phyloP scores from a whole-genome alignment of 2,797 vertebrate genomes.

The Gorsachius magnificus region DNA sequence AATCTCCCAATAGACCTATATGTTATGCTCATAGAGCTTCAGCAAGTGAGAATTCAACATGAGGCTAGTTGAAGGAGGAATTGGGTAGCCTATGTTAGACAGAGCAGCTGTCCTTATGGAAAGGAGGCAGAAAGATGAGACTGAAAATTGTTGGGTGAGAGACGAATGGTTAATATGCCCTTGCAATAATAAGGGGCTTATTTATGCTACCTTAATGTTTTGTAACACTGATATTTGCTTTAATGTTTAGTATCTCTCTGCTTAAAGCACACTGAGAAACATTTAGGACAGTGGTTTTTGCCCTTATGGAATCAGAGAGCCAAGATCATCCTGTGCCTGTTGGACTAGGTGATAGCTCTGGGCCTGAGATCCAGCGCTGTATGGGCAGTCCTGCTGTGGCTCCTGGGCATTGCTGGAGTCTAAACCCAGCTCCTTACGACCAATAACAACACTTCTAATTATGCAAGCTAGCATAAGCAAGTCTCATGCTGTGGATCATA shows the following conservation, averaged over 20 bases:
- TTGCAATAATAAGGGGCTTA: not conserved
- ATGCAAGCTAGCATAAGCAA: not conserved
- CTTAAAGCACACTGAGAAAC: not conserved
- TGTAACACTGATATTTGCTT: not conserved
- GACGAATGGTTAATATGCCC: not conserved
- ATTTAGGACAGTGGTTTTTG: not conserved
- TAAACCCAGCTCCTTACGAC: not conserved
- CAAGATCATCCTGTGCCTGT: not conserved
- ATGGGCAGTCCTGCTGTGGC: not conserved
- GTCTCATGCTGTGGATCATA: not conserved
- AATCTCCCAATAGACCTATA: not conserved
- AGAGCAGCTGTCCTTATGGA: not conserved
- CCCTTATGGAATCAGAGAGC: fast-evolving
- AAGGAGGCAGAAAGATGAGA: not conserved
- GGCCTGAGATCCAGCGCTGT: fast-evolving
- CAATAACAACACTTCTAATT: not conserved
- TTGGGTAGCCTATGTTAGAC: not conserved
- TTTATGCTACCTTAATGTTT: not conserved
- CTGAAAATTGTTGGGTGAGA: not conserved
- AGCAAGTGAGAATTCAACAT: not conserved
- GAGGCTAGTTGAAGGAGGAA: not conserved
- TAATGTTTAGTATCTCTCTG: not conserved
- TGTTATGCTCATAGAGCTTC: fast-evolving
- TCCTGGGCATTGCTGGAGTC: not conserved
- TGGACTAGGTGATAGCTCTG: not conserved